Conservation (phyloP, 2,888 invertebrate species). For the Oscheius myriophilus region DNA sequence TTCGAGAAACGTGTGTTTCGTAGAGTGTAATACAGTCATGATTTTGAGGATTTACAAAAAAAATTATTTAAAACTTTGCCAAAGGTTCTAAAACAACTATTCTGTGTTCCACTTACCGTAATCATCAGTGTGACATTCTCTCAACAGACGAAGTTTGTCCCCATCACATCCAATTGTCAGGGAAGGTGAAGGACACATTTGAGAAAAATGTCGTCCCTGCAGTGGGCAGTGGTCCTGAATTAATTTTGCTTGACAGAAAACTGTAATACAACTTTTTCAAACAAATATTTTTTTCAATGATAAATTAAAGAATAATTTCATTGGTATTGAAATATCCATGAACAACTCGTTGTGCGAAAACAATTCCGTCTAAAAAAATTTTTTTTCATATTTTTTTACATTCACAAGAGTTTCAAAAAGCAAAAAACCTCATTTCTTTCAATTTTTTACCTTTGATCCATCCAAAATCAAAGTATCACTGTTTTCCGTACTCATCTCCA, state of each 20-base stretch:
- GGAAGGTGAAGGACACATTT: conserved; percentile 25
- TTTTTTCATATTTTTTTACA: conserved; percentile 1
- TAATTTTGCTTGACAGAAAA: background rate
- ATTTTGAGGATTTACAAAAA: too few species aligned
- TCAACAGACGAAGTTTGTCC: conserved; percentile 34
- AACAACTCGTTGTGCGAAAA: too few species aligned
- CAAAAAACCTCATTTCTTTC: too few species aligned
- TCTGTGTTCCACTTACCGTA: conserved; percentile 36
- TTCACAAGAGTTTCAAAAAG: too few species aligned
- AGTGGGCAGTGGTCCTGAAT: conserved; percentile 22
- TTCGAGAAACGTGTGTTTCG: too few species aligned
- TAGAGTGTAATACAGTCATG: too few species aligned
- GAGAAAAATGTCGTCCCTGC: conserved; percentile 31
- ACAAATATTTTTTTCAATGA: too few species aligned
- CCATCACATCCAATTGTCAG: conserved; percentile 38
- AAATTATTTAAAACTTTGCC: too few species aligned
- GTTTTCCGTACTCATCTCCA: conserved; percentile 37
- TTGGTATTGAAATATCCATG: too few species aligned
- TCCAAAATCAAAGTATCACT: conserved; percentile 42
- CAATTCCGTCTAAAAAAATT: background rate
- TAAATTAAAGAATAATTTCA: too few species aligned
- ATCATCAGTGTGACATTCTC: conserved; percentile 36
- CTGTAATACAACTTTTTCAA: too few species aligned
- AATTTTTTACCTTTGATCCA: conserved; percentile 6
- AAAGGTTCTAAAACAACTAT: too few species aligned